phyloP scores from a whole-genome alignment of 2,113 vertebrate species.

The Archilochus colubris region DNA sequence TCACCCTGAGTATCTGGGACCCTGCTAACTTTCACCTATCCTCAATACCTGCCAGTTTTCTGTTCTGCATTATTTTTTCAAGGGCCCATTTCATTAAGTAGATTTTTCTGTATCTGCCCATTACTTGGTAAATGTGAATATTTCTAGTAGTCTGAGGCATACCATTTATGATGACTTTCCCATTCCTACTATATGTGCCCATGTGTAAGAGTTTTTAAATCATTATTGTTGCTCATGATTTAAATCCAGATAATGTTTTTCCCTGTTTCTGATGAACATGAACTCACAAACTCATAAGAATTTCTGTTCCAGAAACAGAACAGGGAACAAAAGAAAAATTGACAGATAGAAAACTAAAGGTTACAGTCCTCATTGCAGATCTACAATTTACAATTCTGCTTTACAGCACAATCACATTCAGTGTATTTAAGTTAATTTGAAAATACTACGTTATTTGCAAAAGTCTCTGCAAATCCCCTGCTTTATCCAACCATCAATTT shows the following conservation, averaged over 20 bases:
- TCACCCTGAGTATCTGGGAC: background rate
- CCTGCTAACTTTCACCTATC: background rate
- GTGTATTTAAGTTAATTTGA: background rate
- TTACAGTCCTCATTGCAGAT: background rate
- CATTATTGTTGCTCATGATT: background rate
- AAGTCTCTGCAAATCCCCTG: conserved; percentile 24
- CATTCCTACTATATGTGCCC: background rate
- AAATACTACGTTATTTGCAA: background rate
- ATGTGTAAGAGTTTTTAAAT: background rate
- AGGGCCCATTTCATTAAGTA: background rate
- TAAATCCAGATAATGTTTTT: background rate
- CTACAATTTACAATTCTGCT: background rate
- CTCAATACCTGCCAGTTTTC: background rate
- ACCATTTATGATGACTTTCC: background rate
- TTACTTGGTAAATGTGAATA: background rate
- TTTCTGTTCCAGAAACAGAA: background rate
- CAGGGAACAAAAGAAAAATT: background rate
- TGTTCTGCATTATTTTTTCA: background rate
- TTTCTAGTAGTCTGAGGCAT: background rate
- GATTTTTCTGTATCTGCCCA: background rate
- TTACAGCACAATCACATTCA: background rate
- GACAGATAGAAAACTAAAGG: background rate
- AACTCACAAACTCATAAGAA: background rate
- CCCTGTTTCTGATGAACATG: background rate
- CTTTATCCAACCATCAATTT: background rate